A percentile compares a stretch with the other conserved stretches of the same genome.
Evolutionary conservation across 2,797 vertebrate genomes (phyloP).

Genomic region (Garrulus glandarius): DNA sequence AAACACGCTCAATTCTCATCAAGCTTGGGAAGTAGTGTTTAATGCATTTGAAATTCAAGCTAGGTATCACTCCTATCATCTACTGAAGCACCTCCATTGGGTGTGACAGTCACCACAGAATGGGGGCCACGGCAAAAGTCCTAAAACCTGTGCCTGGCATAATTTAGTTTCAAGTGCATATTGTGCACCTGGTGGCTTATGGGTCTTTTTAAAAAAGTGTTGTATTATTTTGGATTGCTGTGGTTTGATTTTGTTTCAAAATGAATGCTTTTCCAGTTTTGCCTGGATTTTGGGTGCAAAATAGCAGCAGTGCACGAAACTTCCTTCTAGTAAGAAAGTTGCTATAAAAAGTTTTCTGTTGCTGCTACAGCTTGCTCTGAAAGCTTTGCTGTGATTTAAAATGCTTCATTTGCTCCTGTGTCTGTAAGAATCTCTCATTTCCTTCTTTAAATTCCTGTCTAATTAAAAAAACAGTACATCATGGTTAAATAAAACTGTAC

Average conservation of each 20-base stretch:
- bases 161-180: not conserved
- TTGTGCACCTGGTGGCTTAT: not conserved
- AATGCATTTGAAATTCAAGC: not conserved
- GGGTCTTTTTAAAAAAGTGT: not conserved
- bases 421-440: slow-evolving; percentile 63
- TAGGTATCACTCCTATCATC: not conserved
- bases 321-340: slow-evolving; percentile 20
- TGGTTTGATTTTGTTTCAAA: not conserved
- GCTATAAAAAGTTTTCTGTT: slow-evolving; percentile 44
- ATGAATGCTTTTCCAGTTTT: not conserved
- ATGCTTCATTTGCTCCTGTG: slow-evolving; percentile 44
- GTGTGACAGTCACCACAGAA: not conserved
- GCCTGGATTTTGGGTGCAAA: not conserved
- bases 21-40: not conserved
- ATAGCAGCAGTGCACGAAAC: not conserved
- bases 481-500: slow-evolving; percentile 87
- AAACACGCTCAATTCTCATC: not conserved
- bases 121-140: not conserved
- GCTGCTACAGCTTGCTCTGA: slow-evolving; percentile 26
- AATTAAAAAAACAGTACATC: slow-evolving; percentile 81
- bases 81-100: not conserved
- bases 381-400: slow-evolving; percentile 55
- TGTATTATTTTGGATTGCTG: not conserved
- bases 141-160: not conserved
- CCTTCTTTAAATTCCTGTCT: slow-evolving; percentile 74